Conservation (phyloP, 2,113 vertebrate species). For the Nibea albiflora region DNA sequence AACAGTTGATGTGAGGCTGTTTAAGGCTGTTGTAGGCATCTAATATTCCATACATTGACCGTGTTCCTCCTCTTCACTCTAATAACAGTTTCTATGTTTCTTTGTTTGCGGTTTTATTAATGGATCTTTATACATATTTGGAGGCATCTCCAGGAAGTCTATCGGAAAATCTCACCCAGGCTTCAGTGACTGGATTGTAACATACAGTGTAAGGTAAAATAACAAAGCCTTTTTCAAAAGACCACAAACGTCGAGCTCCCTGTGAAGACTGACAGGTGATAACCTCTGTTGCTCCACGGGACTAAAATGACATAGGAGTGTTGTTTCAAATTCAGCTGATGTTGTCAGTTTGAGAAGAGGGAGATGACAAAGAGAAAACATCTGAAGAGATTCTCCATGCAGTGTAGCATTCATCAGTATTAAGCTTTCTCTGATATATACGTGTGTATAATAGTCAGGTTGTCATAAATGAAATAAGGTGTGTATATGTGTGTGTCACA, state of each 20-base stretch:
- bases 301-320: background rate
- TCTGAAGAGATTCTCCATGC: background rate
- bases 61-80: background rate
- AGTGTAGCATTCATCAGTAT: background rate
- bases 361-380: background rate
- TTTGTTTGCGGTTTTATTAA: slow-evolving; percentile 14
- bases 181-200: background rate
- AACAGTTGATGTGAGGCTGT: slow-evolving; percentile 13
- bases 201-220: background rate
- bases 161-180: background rate
- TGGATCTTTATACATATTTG: background rate
- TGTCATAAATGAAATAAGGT: slow-evolving; percentile 27
- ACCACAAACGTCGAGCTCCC: background rate
- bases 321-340: background rate
- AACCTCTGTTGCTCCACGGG: background rate
- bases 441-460: background rate
- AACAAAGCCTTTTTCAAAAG: background rate
- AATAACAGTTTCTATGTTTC: background rate
- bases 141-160: background rate
- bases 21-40: background rate
- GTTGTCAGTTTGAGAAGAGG: background rate
- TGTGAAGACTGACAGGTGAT: background rate
- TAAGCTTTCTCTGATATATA: background rate
- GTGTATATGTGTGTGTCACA: slow-evolving; percentile 76
- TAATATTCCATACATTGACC: background rate